A percentile compares a stretch with the other conserved stretches of the same genome.
Conservation (phyloP, 2,888 invertebrate species). For the Chrysina gloriosa region DNA sequence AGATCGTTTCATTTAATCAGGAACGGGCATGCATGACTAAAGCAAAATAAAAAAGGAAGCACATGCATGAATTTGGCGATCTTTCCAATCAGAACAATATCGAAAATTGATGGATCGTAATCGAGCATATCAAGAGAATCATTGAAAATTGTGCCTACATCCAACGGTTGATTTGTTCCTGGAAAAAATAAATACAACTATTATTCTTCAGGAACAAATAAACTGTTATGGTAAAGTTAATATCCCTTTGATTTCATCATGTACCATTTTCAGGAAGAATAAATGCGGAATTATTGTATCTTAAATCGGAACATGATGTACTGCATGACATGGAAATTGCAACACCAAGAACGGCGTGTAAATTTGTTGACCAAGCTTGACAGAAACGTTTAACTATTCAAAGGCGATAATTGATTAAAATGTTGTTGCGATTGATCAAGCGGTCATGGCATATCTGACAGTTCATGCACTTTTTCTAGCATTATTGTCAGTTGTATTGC, state of each 20-base stretch:
- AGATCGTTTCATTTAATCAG: too few species aligned
- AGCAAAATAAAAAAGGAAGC: too few species aligned
- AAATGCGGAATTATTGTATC: not conserved
- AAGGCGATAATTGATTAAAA: too few species aligned
- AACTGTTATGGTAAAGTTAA: not conserved
- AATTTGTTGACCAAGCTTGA: too few species aligned
- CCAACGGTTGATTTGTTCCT: constrained; percentile 22
- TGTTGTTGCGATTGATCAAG: too few species aligned
- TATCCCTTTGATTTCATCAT: not conserved
- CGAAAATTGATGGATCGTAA: not conserved
- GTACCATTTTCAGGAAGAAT: not conserved
- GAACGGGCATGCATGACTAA: too few species aligned
- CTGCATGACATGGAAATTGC: too few species aligned
- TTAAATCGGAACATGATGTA: not conserved
- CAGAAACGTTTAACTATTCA: too few species aligned
- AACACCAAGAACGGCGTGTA: too few species aligned
- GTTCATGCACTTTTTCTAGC: not conserved
- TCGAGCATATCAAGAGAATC: not conserved
- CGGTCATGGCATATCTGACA: too few species aligned
- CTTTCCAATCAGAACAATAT: not conserved
- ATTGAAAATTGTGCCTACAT: not conserved
- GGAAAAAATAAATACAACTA: not conserved
- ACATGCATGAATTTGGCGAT: not conserved
- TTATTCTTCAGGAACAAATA: constrained; percentile 22
- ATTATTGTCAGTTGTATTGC: not conserved